These are phyloP conservation scores for Drosophila nr. perissopoda DNA, from an alignment of 2,888 invertebrate species.

Conservation along the genomic window DNA sequence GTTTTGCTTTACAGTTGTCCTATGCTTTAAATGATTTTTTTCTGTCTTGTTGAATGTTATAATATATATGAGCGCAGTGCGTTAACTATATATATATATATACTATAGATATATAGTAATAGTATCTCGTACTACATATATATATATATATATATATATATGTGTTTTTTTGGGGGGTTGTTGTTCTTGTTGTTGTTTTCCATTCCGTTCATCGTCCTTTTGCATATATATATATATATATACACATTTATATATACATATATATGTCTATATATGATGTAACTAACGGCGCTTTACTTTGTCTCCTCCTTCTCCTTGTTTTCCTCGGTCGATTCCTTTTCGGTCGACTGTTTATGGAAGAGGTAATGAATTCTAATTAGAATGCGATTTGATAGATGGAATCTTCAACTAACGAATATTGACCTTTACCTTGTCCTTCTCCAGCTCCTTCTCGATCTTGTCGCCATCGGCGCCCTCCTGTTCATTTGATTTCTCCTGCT, in stretches of 20 bases:
- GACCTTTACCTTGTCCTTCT: constrained; percentile 88
- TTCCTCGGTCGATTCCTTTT: constrained; percentile 91
- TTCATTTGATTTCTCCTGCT: constrained; percentile 88
- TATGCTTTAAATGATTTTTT: constrained; percentile 74
- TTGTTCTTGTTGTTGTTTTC: constrained; percentile 38
- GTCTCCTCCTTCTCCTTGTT: constrained; percentile 89
- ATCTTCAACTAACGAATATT: background rate
- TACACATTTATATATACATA: constrained; percentile 54
- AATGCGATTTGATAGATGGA: background rate
- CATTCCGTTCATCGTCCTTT: constrained; percentile 33
- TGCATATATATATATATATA: constrained; percentile 31
- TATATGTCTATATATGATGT: constrained; percentile 56
- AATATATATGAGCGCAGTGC: constrained; percentile 75
- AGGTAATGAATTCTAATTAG: background rate
- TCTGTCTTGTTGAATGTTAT: constrained; percentile 69
- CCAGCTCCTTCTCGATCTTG: constrained; percentile 89
- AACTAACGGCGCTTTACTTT: constrained; percentile 83
- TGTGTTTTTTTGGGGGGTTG: constrained; percentile 61
- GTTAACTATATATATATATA: constrained; percentile 61
- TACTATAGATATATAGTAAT: constrained; percentile 67
- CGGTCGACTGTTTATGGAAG: constrained; percentile 87
- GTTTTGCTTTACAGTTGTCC: constrained; percentile 80
- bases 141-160: constrained; percentile 64
- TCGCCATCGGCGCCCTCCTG: constrained; percentile 86
- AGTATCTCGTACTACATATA: constrained; percentile 64